Conservation (phyloP, 2,888 invertebrate species). For the Drosophila dives region DNA sequence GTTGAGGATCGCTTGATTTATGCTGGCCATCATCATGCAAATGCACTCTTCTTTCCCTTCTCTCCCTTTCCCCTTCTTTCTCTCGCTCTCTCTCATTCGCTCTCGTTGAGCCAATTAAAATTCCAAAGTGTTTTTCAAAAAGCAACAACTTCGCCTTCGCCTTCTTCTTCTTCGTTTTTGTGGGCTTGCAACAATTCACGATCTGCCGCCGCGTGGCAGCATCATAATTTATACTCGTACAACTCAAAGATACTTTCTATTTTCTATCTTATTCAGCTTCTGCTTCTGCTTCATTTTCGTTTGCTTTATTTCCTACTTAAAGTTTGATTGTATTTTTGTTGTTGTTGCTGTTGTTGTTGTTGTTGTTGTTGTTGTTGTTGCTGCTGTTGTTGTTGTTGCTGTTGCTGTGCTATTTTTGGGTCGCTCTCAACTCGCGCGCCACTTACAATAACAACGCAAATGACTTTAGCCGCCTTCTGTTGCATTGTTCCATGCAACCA, state of each 20-base stretch:
- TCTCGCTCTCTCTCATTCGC: background rate
- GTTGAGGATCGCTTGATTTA: slow-evolving; percentile 63
- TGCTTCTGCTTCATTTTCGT: slow-evolving; percentile 15
- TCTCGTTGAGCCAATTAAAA: slow-evolving; percentile 65
- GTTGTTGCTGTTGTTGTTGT: slow-evolving; percentile 14
- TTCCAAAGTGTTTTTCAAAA: slow-evolving; percentile 56
- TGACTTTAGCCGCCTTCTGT: slow-evolving; percentile 47
- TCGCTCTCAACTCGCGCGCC: slow-evolving; percentile 41
- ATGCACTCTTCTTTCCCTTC: background rate
- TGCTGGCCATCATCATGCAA: slow-evolving; percentile 30
- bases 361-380: slow-evolving; percentile 19
- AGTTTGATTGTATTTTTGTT: slow-evolving; percentile 54
- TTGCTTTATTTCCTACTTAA: slow-evolving; percentile 70
- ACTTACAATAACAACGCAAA: slow-evolving; percentile 51
- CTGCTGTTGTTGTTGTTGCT: slow-evolving; percentile 14
- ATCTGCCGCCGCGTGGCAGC: slow-evolving; percentile 26
- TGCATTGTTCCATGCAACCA: slow-evolving; percentile 42
- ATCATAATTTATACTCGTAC: slow-evolving; percentile 67
- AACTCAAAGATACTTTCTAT: slow-evolving; percentile 64
- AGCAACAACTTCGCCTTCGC: slow-evolving; percentile 7
- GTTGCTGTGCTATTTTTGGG: slow-evolving; percentile 67
- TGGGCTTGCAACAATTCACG: slow-evolving; percentile 37
- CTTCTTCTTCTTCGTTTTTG: background rate
- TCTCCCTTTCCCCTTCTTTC: too few species aligned
- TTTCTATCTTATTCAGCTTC: slow-evolving; percentile 4